Base-by-base conservation (phyloP, 2,797 vertebrate genomes). In the Pogonophryne albipinna region DNA sequence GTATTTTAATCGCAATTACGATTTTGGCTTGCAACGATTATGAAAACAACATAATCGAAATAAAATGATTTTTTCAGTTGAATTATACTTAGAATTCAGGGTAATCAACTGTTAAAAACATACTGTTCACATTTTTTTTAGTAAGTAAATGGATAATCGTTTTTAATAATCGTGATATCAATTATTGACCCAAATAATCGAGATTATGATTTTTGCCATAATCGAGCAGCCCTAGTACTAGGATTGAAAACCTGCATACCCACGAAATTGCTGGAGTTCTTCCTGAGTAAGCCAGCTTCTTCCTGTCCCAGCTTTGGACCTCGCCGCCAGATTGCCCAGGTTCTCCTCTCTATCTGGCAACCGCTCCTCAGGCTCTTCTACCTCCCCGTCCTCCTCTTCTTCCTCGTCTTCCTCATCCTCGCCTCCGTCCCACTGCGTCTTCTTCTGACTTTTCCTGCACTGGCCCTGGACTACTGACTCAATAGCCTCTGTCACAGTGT, bases 391-490 rank as follows among this genome's bases (percentile, higher is more conserved):
- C 77, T 89, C 90, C 50, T 83, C 82, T 7, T 89, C 88, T 4
- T 91, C 94, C 3, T 92, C 94, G 6, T 91, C 93, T 2, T 94
- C 93, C 27, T 93, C 94, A 8, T 92, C 89, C 3, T 77, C 86
- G 4, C 94, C 92, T 77, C 84, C 84, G 2, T 94, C 94, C 92
- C 92, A 94, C 55, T 59, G 94, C 88, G 97, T 98, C 88, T 95
- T 95, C 90, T 95, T 94, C 58, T 96, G 95, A 3, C 95, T 93
- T 74, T 96, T 97, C 47, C 93, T 93, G 55, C 94, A 95, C 79
- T 95, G 96, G 10, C 97, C 97, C 79, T 99, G 97, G 72, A 99
- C 97, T 4, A 99, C 98, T 0, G 97, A 95, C 66, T 99, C 98
- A 10, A 99, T 99, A 67, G 96, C 96, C 3, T 99, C 97, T 0